Percentiles rank a stretch among this genome's conserved stretches.
Conservation (phyloP, 2,888 invertebrate species). For the Xestia ashworthii region DNA sequence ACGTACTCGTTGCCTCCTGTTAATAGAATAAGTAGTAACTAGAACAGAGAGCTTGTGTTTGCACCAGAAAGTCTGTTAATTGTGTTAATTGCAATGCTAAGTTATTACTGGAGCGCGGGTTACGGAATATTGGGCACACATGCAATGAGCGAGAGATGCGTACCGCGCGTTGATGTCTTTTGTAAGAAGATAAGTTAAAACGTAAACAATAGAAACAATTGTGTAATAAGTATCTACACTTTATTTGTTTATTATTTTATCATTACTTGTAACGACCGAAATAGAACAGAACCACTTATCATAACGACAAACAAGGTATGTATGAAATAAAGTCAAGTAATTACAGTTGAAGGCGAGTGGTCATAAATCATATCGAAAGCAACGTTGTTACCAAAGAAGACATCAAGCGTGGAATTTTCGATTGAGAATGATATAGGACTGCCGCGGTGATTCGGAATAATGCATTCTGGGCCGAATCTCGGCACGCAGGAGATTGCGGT, state of each 20-base stretch:
- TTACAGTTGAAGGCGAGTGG: conserved; percentile 71
- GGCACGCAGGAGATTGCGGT: conserved; percentile 80
- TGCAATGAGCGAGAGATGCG: conserved; percentile 5
- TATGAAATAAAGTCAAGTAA: conserved; percentile 75
- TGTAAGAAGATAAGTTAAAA: conserved; percentile 30
- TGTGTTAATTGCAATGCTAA: conserved; percentile 74
- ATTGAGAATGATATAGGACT: conserved; percentile 85
- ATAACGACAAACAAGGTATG: conserved; percentile 53
- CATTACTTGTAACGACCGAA: conserved; percentile 4
- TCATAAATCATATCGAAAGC: conserved; percentile 88
- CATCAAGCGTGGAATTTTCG: conserved; percentile 86
- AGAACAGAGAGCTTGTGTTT: conserved; percentile 65
- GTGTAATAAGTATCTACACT: background rate
- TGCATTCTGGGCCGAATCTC: conserved; percentile 86
- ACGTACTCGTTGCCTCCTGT: conserved; percentile 45
- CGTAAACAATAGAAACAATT: background rate
- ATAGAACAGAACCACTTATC: conserved; percentile 44
- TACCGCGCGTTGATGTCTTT: conserved; percentile 67
- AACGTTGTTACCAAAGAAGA: conserved; percentile 83
- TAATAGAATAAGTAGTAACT: conserved; percentile 67
- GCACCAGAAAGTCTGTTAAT: conserved; percentile 67
- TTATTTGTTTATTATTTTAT: conserved; percentile 19
- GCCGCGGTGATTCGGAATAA: conserved; percentile 82
- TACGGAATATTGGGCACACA: conserved; percentile 52
- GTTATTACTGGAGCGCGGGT: conserved; percentile 69